Evolutionary conservation across 2,113 vertebrate genomes (phyloP), one percentile per base, ranked within the genome.

Genomic region (Daboia siamensis): DNA sequence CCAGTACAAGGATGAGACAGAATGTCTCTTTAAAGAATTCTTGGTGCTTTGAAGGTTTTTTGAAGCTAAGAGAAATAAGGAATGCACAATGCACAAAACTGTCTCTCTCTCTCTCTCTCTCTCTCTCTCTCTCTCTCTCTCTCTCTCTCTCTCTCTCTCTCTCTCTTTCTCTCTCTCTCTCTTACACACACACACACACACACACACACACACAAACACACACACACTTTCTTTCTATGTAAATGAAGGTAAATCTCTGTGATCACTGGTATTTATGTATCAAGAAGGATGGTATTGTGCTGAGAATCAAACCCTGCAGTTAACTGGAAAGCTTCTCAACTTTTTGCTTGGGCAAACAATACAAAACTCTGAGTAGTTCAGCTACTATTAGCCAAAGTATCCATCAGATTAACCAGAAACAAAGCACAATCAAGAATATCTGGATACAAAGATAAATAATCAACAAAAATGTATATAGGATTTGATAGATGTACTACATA

Each of bases 181-280:
- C 46, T 5, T 4, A 48, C 48, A 48, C 48, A 48, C 48, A 48
- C 48, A 51, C 48, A 9, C 48, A 51, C 48, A 51, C 48, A 51
- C 48, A 51, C 48, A 9, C 48, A 51, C 48, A 51, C 48, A 51
- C 48, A 51, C 48, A 51, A 8, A 51, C 48, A 51, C 48, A 51
- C 8, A 51, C 8, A 51, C 7, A 17, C n/a, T 80, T 21, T 39
- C n/a, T 87, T 95, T 93, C 84, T 84, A 39, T 74, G 87, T 90
- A 94, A 94, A 90, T 55, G 44, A 95, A 94, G 95, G 92, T 69
- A 94, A 93, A 91, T 92, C 92, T 92, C 94, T 88, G 92, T 87
- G 87, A 94, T 80, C 29, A 44, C 1, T 29, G 89, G 80, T 85
- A 89, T 90, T 93, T 94, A 90, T 6, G 33, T 91, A 94, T 93